These are phyloP conservation scores for Tetranychus cinnabarinus DNA, from an alignment of 1,140 invertebrate genomes.

Conservation along the genomic window DNA sequence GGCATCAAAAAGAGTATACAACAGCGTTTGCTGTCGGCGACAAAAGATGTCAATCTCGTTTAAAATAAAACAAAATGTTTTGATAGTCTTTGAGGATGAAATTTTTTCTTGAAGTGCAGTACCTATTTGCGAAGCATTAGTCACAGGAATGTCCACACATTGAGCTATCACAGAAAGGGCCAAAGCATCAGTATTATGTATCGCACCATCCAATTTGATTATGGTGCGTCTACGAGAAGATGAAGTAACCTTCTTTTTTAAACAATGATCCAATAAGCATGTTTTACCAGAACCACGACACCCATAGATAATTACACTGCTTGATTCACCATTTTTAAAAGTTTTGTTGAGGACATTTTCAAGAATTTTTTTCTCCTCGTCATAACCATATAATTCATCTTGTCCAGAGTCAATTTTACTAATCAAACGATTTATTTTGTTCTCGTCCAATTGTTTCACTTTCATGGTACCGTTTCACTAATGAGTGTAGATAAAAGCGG, in stretches of 20 bases:
- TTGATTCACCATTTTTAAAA: not conserved
- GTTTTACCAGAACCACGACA: not conserved
- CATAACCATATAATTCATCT: not conserved
- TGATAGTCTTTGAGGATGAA: not conserved
- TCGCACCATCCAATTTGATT: not conserved
- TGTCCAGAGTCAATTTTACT: too few relatives aligned
- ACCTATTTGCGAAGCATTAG: not conserved
- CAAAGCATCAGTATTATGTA: not conserved
- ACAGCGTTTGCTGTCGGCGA: conserved; percentile 2
- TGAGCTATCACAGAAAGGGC: not conserved
- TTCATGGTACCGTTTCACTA: too few relatives aligned
- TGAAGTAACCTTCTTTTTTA: not conserved
- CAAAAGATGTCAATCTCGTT: conserved; percentile 11
- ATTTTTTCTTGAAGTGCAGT: not conserved
- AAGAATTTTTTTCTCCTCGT: not conserved
- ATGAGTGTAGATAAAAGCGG: too few relatives aligned
- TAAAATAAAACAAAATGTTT: conserved; percentile 7
- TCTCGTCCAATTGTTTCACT: too few relatives aligned
- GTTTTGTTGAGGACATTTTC: not conserved
- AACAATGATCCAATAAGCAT: not conserved
- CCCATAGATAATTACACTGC: not conserved
- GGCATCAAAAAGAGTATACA: conserved; percentile 11
- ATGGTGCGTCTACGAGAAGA: not conserved
- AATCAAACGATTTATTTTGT: too few relatives aligned
- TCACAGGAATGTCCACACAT: not conserved